phyloP scores from a whole-genome alignment of 2,888 invertebrate species.

The Pilophorus perplexus region DNA sequence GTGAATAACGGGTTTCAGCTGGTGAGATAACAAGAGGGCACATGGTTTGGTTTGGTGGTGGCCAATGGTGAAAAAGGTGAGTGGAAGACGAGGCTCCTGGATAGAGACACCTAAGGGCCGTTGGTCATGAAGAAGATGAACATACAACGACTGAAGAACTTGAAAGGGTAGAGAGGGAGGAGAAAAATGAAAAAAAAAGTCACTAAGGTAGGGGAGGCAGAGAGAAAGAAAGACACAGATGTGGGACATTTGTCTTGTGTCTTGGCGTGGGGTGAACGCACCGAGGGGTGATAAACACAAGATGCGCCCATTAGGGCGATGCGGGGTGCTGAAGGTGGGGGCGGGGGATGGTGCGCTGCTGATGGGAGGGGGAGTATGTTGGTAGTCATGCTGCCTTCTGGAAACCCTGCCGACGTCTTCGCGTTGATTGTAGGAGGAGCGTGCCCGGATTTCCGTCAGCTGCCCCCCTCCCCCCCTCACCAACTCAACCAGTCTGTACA shows the following conservation, averaged over 20 bases:
- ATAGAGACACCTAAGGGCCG: neutral
- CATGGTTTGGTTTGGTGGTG: no score
- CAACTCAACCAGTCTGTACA: neutral
- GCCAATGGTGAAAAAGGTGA: no score
- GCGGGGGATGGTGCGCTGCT: neutral
- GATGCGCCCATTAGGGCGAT: slow-evolving; percentile 45
- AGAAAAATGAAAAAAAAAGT: neutral
- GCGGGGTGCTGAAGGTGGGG: slow-evolving; percentile 47
- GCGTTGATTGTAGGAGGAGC: slow-evolving; percentile 31
- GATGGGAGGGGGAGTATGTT: slow-evolving; percentile 2
- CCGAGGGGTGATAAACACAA: slow-evolving; percentile 45
- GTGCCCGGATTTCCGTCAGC: slow-evolving; percentile 46
- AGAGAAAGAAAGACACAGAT: slow-evolving; percentile 35
- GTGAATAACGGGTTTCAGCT: no score
- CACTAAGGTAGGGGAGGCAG: slow-evolving; percentile 19
- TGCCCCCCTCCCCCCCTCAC: slow-evolving; percentile 19
- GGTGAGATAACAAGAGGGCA: no score
- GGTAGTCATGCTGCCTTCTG: neutral
- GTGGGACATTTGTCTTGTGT: slow-evolving; percentile 40
- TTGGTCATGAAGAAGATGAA: slow-evolving; percentile 16
- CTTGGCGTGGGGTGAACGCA: slow-evolving; percentile 40
- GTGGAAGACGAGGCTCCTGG: neutral
- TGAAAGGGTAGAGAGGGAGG: neutral
- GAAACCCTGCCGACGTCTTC: neutral
- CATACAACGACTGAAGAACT: neutral